Percentiles rank a stretch among this genome's conserved stretches.
phyloP scores from a whole-genome alignment of 2,888 invertebrate genomes.

The Drosophila yooni region DNA sequence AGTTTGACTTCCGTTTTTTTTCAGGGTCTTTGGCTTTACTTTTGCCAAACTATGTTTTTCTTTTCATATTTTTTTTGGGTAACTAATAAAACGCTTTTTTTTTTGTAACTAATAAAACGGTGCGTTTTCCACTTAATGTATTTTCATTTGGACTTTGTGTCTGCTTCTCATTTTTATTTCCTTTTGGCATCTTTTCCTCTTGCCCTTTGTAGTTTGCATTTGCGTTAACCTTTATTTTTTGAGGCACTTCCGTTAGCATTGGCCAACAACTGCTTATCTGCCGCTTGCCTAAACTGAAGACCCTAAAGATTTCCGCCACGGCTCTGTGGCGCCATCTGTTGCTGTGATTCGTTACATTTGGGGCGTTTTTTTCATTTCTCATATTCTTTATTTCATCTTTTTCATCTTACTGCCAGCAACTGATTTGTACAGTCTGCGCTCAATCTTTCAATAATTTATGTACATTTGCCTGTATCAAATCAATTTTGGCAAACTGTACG shows the following conservation, averaged over 20 bases:
- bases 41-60: background rate
- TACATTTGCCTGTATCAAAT: conserved; percentile 34
- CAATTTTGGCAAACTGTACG: conserved; percentile 62
- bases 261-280: conserved; percentile 11
- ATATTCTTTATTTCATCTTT: conserved; percentile 1
- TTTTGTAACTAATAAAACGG: conserved; percentile 17
- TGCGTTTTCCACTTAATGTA: conserved; percentile 48
- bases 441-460: conserved; percentile 51
- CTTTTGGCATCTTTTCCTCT: background rate
- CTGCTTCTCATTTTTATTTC: background rate
- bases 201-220: conserved; percentile 4
- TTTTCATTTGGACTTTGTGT: conserved; percentile 24
- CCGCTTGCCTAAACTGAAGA: conserved; percentile 12
- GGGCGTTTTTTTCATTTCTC: background rate
- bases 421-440: conserved; percentile 33
- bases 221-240: conserved; percentile 48
- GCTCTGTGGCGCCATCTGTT: conserved; percentile 56
- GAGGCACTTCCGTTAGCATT: conserved; percentile 42
- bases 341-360: conserved; percentile 21
- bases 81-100: conserved; percentile 15
- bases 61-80: background rate
- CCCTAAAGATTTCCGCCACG: conserved; percentile 26
- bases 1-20: background rate
- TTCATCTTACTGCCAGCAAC: conserved; percentile 16
- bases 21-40: background rate